Evolutionary conservation across 2,113 vertebrate genomes (phyloP).

Genomic region (Cinclus mexicanus): DNA sequence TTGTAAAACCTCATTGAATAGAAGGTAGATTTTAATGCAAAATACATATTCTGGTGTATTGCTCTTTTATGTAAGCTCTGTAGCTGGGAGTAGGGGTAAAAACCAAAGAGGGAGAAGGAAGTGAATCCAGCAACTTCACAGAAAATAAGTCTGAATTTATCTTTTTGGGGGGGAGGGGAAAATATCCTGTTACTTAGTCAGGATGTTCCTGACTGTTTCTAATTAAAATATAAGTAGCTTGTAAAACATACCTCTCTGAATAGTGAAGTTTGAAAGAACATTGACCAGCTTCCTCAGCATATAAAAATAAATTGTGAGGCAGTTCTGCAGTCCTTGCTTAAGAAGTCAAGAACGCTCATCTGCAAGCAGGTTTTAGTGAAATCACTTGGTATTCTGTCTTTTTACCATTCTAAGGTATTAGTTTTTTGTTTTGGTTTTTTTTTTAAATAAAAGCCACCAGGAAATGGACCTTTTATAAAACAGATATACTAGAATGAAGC

Average conservation of each 20-base stretch:
- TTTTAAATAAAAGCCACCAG: background rate
- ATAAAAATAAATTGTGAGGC: background rate
- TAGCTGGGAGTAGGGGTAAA: background rate
- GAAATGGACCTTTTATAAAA: background rate
- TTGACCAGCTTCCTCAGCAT: background rate
- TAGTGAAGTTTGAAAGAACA: background rate
- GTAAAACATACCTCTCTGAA: background rate
- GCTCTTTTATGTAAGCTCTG: background rate
- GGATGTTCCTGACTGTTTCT: background rate
- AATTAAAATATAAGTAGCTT: background rate
- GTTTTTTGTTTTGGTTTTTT: rapidly evolving
- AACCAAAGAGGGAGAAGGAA: background rate
- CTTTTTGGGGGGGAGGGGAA: background rate
- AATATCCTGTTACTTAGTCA: background rate
- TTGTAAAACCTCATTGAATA: background rate
- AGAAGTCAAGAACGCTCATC: background rate
- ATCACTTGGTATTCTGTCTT: background rate
- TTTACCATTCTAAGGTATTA: background rate
- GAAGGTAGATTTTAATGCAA: background rate
- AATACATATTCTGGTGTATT: background rate
- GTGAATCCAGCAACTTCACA: background rate
- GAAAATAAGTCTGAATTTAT: background rate
- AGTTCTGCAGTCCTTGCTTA: background rate
- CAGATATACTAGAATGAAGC: background rate
- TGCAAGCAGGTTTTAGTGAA: background rate